These are phyloP conservation scores for Brachypterus glaber DNA, from an alignment of 2,888 invertebrate species.

Conservation along the genomic window DNA sequence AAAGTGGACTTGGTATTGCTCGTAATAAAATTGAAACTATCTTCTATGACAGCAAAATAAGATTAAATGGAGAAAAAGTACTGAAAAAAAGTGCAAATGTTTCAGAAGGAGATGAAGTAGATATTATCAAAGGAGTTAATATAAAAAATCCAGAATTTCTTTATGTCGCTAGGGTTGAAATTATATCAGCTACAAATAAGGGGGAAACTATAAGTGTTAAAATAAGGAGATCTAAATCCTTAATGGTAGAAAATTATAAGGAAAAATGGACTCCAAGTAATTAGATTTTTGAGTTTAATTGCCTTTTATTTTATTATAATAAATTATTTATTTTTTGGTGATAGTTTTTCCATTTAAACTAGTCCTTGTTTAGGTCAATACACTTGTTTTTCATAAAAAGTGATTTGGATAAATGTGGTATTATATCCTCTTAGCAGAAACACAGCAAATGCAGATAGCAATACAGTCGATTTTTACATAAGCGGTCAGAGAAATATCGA, in stretches of 20 bases:
- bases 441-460: no score
- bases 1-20: conserved; percentile 58
- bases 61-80: conserved; percentile 68
- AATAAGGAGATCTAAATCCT: conserved; percentile 56
- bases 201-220: conserved; percentile 52
- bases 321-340: no score
- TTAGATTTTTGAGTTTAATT: no score
- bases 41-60: conserved; percentile 72
- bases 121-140: conserved; percentile 60
- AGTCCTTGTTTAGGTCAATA: no score
- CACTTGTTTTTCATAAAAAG: no score
- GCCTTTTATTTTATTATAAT: no score
- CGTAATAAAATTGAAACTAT: conserved; percentile 71
- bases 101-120: conserved; percentile 63
- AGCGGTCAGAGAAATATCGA: no score
- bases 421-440: no score
- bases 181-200: conserved; percentile 47
- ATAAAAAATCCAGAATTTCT: conserved; percentile 59
- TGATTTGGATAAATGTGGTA: no score
- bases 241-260: conserved; percentile 65
- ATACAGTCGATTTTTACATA: no score
- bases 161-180: conserved; percentile 57
- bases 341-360: no score
- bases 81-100: conserved; percentile 65
- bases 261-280: conserved; percentile 43